Evolutionary conservation across 2,888 invertebrate species (phyloP).

Genomic region (Anthrax anthrax): DNA sequence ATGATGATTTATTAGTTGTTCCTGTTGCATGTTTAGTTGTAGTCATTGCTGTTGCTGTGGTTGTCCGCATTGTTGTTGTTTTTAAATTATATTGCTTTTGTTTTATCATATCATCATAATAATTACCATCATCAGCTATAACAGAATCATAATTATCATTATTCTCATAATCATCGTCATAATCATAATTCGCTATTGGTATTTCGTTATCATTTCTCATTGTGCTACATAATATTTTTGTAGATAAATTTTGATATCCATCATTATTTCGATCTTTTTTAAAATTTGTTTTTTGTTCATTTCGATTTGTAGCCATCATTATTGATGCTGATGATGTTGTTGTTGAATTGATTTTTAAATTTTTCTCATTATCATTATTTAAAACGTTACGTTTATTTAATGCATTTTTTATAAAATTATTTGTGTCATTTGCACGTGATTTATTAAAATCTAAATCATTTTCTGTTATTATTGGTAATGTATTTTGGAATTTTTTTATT

Average conservation of each 20-base stretch:
- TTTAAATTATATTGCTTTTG: slow-evolving; percentile 10
- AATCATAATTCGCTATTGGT: too few species aligned
- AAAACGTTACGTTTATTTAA: slow-evolving; percentile 14
- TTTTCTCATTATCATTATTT: slow-evolving; percentile 10
- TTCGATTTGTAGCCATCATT: slow-evolving; percentile 25
- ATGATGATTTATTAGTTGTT: slow-evolving; percentile 15
- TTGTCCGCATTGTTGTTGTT: slow-evolving; percentile 17
- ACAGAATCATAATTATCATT: neutral
- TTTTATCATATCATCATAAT: slow-evolving; percentile 25
- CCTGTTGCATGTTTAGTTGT: too few species aligned
- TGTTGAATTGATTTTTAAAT: slow-evolving; percentile 2
- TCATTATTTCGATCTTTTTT: too few species aligned
- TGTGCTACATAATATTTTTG: too few species aligned
- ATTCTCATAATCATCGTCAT: too few species aligned
- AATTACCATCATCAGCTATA: slow-evolving; percentile 24
- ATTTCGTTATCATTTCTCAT: slow-evolving; percentile 11
- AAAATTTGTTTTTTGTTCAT: too few species aligned
- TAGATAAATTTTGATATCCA: too few species aligned
- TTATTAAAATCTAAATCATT: slow-evolving; percentile 22
- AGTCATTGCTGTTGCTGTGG: too few species aligned
- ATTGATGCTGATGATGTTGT: slow-evolving; percentile 14
- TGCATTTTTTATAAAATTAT: slow-evolving; percentile 15
- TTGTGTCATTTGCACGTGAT: slow-evolving; percentile 23
- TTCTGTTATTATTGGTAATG: slow-evolving; percentile 18
- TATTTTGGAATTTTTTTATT: too few species aligned